A percentile compares a stretch with the other conserved stretches of the same genome.
Conservation (phyloP, 2,888 invertebrate species). For the Dynastes hyllus region DNA sequence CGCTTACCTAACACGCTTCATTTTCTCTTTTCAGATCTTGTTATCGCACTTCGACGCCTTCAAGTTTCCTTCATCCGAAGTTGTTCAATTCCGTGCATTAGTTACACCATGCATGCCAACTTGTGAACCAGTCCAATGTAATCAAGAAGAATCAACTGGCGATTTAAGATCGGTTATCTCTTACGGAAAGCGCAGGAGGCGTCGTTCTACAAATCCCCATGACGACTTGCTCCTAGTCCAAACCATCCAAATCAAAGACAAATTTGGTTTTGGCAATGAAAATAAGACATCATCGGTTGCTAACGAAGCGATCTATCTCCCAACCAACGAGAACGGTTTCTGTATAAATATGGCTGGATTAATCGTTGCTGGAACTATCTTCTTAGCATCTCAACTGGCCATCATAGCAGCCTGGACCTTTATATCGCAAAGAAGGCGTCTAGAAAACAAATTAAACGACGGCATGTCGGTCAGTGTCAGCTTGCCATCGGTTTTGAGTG, state of each 20-base stretch:
- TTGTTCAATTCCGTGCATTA: conserved; percentile 95
- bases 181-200: conserved; percentile 86
- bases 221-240: conserved; percentile 89
- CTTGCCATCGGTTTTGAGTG: conserved; percentile 75
- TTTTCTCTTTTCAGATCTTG: conserved; percentile 77
- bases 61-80: conserved; percentile 96
- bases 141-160: conserved; percentile 87
- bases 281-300: conserved; percentile 71
- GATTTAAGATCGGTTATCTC: conserved; percentile 88
- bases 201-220: conserved; percentile 75
- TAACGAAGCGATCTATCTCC: conserved; percentile 83
- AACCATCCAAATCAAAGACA: conserved; percentile 94
- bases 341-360: conserved; percentile 88
- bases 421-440: conserved; percentile 87
- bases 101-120: conserved; percentile 96
- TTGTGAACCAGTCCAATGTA: conserved; percentile 94
- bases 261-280: conserved; percentile 88
- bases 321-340: conserved; percentile 76
- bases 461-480: conserved; percentile 77
- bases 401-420: conserved; percentile 92
- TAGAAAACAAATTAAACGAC: conserved; percentile 74
- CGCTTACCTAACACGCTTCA: background rate
- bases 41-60: conserved; percentile 96
- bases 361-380: conserved; percentile 88
- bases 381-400: conserved; percentile 89